Conservation (phyloP, 1,140 invertebrate genomes). For the Nasonia longicornis region DNA sequence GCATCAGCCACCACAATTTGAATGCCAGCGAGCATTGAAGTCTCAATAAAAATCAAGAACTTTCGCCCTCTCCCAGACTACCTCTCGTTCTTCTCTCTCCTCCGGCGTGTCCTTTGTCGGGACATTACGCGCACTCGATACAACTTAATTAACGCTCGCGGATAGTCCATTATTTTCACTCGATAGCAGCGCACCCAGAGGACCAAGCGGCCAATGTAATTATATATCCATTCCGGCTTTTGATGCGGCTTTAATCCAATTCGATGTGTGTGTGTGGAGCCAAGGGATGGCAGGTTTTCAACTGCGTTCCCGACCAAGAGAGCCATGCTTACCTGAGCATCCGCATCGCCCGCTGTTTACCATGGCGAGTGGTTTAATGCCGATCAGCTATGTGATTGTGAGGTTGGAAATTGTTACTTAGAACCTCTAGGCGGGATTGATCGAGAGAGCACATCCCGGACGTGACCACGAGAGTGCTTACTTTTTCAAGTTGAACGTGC, state of each 20-base stretch:
- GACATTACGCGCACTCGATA: conserved; percentile 55
- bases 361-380: no score
- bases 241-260: conserved; percentile 65
- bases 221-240: conserved; percentile 65
- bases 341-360: no score
- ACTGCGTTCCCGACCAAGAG: not conserved
- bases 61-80: not conserved
- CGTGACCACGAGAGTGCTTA: no score
- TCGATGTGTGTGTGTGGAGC: conserved; percentile 21
- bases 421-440: no score
- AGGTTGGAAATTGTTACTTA: no score
- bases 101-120: conserved; percentile 4
- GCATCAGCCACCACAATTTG: no score
- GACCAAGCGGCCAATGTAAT: conserved; percentile 60
- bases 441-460: no score
- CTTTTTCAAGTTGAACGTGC: no score
- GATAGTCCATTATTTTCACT: conserved; percentile 65
- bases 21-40: no score
- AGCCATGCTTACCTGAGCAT: no score
- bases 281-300: not conserved
- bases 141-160: conserved; percentile 64
- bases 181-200: conserved; percentile 52
- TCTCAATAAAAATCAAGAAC: not conserved
- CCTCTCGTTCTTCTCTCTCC: not conserved
- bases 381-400: no score